Conservation (phyloP, 2,113 vertebrate genomes). For the Calidris pygmaea region DNA sequence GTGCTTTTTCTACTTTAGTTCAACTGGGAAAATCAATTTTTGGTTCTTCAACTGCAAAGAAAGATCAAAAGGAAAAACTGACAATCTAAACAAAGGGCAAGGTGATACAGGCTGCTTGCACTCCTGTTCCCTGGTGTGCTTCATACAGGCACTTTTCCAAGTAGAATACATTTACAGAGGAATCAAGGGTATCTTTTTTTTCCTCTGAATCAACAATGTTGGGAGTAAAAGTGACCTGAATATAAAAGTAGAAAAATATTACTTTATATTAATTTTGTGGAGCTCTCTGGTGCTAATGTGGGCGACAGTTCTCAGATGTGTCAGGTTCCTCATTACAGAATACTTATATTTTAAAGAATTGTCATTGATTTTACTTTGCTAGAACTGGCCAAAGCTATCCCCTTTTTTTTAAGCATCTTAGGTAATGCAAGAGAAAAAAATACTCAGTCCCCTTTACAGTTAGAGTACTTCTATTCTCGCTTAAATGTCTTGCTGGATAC, state of each 20-base stretch:
- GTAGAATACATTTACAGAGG: conserved; percentile 46
- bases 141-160: conserved; percentile 42
- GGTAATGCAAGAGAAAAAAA: background rate
- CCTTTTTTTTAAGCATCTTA: background rate
- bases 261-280: background rate
- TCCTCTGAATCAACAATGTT: background rate
- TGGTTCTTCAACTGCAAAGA: conserved; percentile 62
- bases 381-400: background rate
- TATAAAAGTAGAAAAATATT: background rate
- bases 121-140: conserved; percentile 51
- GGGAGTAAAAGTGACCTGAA: conserved; percentile 5
- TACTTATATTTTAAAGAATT: background rate
- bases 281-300: background rate
- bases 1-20: conserved; percentile 55
- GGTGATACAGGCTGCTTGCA: conserved; percentile 11
- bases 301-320: background rate
- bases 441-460: background rate
- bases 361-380: background rate
- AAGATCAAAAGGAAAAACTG: conserved; percentile 72
- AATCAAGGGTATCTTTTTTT: background rate
- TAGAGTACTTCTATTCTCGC: background rate
- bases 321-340: background rate
- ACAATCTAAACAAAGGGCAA: conserved; percentile 63
- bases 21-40: conserved; percentile 74
- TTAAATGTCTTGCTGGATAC: background rate